Base-by-base conservation (phyloP, 2,797 vertebrate species). In the Pterois miles region DNA sequence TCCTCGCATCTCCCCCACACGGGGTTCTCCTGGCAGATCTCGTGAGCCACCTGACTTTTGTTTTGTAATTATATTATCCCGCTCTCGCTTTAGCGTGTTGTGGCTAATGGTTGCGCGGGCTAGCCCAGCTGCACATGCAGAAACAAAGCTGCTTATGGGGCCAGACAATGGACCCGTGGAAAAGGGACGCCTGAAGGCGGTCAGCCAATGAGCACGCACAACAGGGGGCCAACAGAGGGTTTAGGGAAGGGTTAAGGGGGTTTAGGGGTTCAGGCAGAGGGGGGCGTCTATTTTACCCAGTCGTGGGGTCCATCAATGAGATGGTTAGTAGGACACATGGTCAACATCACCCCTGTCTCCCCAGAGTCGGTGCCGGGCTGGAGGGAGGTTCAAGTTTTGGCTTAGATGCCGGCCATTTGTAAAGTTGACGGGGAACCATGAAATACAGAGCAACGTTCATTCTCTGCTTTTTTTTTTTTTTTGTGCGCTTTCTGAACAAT, bases 1-100 rank as follows among this genome's bases (percentile, higher is more conserved):
- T 89, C 86, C 89, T 83, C 65, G 71, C 86, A 85, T 91, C 89
- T 82, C 87, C 83, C 87, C 79, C 87, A 77, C 90, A 91, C 71
- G 86, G 88, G 89, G 88, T 90, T 78, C 89, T 90, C 71, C 88
- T 83, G 84, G 84, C 91, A 89, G 79, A 89, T 90, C 88, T 83
- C 67, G 82, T 88, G 88, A 89, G 89, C 93, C 94, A 95, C 94
- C 93, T 95, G 94, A 94, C 94, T 95, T 95, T 94, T 95, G 93
- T 95, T 95, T 94, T 91, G 91, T 94, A 95, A 95, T 95, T 93
- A 94, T 94, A 94, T 95, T 95, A 95, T 89, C 91, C 90, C 83
- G 90, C 91, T 88, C 91, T 92, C 89, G 76, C 87, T 93, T 91
- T 91, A 90, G 91, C 90, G 71, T 87, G 92, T 92, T 86, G 88